phyloP scores from a whole-genome alignment of 2,888 invertebrate genomes.

The Drosophila picticornis region DNA sequence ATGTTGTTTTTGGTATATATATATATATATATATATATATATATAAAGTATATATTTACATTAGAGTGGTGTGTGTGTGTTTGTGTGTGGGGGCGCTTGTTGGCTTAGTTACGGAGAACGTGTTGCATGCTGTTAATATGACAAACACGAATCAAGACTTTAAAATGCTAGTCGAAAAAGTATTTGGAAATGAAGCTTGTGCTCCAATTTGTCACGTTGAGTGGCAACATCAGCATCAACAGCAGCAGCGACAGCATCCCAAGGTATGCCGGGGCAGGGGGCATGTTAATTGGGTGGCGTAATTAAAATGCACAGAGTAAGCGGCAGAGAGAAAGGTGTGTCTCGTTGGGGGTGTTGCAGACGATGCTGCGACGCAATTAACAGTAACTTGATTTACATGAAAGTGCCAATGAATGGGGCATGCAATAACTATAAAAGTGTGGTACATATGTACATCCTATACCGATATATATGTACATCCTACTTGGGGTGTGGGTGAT shows the following conservation, averaged over 20 bases:
- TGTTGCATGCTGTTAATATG: conserved; percentile 67
- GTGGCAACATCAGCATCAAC: conserved; percentile 1
- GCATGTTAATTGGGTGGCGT: conserved; percentile 70
- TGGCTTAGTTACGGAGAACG: conserved; percentile 62
- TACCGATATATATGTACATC: neutral
- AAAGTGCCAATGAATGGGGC: conserved; percentile 58
- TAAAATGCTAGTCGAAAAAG: conserved; percentile 40
- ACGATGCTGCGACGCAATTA: conserved; percentile 55
- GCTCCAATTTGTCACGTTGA: conserved; percentile 59
- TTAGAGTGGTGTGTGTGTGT: neutral
- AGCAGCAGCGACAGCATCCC: neutral
- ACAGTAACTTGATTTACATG: conserved; percentile 72
- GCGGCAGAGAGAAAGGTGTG: conserved; percentile 4
- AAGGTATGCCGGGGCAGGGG: neutral
- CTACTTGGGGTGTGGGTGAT: conserved; percentile 40
- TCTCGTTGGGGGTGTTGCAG: conserved; percentile 26
- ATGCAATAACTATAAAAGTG: conserved; percentile 42
- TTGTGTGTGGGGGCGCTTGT: conserved; percentile 69
- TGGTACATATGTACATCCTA: neutral
- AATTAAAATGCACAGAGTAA: conserved; percentile 61
- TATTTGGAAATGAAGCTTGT: conserved; percentile 44
- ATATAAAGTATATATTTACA: conserved; percentile 28
- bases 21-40: conserved; percentile 8
- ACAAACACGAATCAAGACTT: conserved; percentile 66
- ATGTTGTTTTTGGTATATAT: conserved; percentile 39